Base-by-base conservation (phyloP, 2,888 invertebrate species). In the Ganaspis brasiliensis region DNA sequence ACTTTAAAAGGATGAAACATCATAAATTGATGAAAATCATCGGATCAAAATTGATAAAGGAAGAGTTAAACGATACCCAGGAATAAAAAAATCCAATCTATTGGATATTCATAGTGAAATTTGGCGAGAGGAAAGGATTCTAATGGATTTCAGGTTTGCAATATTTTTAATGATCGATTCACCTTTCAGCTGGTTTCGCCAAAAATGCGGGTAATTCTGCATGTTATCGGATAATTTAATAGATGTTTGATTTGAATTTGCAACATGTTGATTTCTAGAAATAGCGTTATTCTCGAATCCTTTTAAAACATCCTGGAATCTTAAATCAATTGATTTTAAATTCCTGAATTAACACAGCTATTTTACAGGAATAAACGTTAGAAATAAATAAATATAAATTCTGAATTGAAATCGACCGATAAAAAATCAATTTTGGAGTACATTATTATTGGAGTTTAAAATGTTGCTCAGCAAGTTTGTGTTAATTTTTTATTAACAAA, bases 21-120 rank as follows among this genome's bases (percentile, higher is more conserved):
- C 31, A 21, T 16, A 45, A 45, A 49, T 49, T 49, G n/a, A n/a
- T n/a, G n/a, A 52, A 52, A 52, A 52, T 16, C 67, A 67, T 45
- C 24, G 37, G 67, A 67, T 67, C 45, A 45, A 21, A 67, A 40
- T 24, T 67, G 67, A 67, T 40, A 67, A 40, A 45, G n/a, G n/a
- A 67, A 67, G 21, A 67, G n/a, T 67, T 67, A 12, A n/a, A 37
- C 19, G 40, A 63, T 40, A 21, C 14, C 24, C 2, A 26, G 21
- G 37, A 14, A 12, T 63, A 35, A 10, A 61, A 59, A 12, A 21
- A 2, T 40, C 37, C 37, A 37, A 19, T 14, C 21, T 37, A 14
- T 45, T 14, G 67, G 40, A 67, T 67, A 67, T 67, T 67, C 14
- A 67, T 67, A n/a, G 24, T 2, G n/a, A 67, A 67, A 63, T 63